These are phyloP conservation scores for Octopus bimaculoides DNA, from an alignment of 1,140 invertebrate species.

Conservation along the genomic window DNA sequence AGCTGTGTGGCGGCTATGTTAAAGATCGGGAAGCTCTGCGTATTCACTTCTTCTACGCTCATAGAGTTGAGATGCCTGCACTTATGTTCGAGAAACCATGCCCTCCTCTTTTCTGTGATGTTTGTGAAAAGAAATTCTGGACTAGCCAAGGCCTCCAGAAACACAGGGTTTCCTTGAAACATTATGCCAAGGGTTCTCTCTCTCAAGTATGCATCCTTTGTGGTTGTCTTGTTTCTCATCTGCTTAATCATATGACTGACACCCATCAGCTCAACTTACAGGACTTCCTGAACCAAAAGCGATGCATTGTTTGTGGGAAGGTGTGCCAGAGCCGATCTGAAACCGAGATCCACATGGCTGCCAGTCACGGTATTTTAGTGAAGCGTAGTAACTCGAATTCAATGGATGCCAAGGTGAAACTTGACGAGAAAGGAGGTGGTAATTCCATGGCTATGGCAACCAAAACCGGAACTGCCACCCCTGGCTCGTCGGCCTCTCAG, in stretches of 20 bases:
- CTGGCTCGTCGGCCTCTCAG: conserved; percentile 14
- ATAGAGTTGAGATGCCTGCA: conserved; percentile 49
- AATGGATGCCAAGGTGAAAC: conserved; percentile 12
- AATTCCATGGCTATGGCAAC: background rate
- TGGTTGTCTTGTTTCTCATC: conserved; percentile 32
- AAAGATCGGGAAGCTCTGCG: conserved; percentile 51
- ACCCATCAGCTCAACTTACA: conserved; percentile 24
- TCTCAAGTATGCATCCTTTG: conserved; percentile 40
- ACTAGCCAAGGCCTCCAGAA: conserved; percentile 51
- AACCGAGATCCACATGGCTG: conserved; percentile 43
- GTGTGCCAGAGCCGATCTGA: conserved; percentile 31
- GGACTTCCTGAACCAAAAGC: conserved; percentile 25
- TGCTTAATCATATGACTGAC: conserved; percentile 39
- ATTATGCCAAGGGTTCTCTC: conserved; percentile 18
- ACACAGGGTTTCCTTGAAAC: conserved; percentile 33
- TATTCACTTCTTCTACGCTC: conserved; percentile 54
- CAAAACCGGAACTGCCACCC: conserved; percentile 10
- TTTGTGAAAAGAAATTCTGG: conserved; percentile 50
- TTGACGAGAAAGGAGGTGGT: background rate
- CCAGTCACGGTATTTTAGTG: conserved; percentile 44
- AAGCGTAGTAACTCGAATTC: conserved; percentile 27
- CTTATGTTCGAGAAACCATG: conserved; percentile 38
- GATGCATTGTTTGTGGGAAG: conserved; percentile 48
- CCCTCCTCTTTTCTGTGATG: conserved; percentile 48
- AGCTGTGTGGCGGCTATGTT: conserved; percentile 54